Percentiles rank a stretch among this genome's conserved stretches.
phyloP scores from a whole-genome alignment of 1,140 invertebrate species.

The Watersipora subatra region DNA sequence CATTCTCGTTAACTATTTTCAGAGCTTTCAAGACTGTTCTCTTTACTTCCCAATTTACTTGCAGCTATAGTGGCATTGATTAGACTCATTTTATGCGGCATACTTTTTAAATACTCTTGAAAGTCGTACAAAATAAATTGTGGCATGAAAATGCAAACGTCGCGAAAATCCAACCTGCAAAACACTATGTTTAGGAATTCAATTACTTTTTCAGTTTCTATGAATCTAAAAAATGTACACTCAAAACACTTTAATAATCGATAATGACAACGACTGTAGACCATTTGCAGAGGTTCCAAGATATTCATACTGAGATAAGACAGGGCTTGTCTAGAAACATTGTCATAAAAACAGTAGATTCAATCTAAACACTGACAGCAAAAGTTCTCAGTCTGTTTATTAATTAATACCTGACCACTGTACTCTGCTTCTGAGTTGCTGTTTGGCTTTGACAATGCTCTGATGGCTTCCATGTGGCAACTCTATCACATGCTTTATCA shows the following conservation, averaged over 20 bases:
- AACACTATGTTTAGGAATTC: neutral
- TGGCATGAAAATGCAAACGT: neutral
- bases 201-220: neutral
- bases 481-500: neutral
- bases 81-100: neutral
- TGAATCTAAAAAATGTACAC: neutral
- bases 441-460: constrained; percentile 21
- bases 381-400: constrained; percentile 19
- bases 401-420: constrained; percentile 33
- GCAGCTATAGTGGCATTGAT: constrained; percentile 1
- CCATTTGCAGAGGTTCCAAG: neutral
- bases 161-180: neutral
- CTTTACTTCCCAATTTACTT: constrained; percentile 7
- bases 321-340: neutral
- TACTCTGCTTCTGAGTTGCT: constrained; percentile 23
- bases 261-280: neutral
- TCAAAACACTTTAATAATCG: neutral
- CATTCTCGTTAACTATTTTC: constrained; percentile 5
- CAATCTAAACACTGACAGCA: constrained; percentile 14
- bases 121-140: constrained; percentile 2
- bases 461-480: constrained; percentile 12
- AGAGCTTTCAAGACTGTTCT: neutral
- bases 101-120: constrained; percentile 1
- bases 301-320: neutral
- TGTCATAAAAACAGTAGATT: neutral